Base-by-base conservation (phyloP, 2,888 invertebrate genomes). In the Hemistola chrysoprasaria region DNA sequence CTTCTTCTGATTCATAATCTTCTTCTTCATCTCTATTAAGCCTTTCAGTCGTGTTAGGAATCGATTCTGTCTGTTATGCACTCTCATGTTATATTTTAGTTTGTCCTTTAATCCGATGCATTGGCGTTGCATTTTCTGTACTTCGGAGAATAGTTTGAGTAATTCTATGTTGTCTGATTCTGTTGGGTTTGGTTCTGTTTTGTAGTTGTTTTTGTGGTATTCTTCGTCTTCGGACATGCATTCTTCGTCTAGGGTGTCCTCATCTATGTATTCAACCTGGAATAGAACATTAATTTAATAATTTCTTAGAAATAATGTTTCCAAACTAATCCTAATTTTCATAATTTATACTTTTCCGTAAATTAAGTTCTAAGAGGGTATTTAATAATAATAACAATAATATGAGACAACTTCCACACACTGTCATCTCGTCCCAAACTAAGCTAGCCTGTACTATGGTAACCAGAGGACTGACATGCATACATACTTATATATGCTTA, bases 251-350 rank as follows among this genome's bases (percentile, higher is more conserved):
- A 85, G 49, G 1, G 81, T 76, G 16, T 87, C 86, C 54, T 88
- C 88, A 34, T 88, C 88, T 46, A 88, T 87, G 53, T 88, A 88
- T 69, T 88, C 88, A 3, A 86, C 86, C 88, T 88, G 58, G 22
- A 56, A 53, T 35, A 22, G 30, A 43, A 40, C n/a, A n/a, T n/a
- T n/a, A n/a, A n/a, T n/a, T n/a, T n/a, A n/a, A n/a, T n/a, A n/a
- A n/a, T n/a, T n/a, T n/a, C n/a, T n/a, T n/a, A n/a, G n/a, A n/a
- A n/a, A n/a, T n/a, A n/a, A n/a, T n/a, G n/a, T n/a, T n/a, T n/a
- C n/a, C n/a, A n/a, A n/a, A n/a, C n/a, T n/a, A n/a, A n/a, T n/a
- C n/a, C n/a, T n/a, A n/a, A n/a, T n/a, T n/a, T n/a, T n/a, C n/a
- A n/a, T n/a, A n/a, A n/a, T n/a, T n/a, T n/a, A n/a, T n/a, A n/a